A percentile compares a stretch with the other conserved stretches of the same genome.
Conservation (phyloP, 2,113 vertebrate genomes). For the Chrysochloris asiatica region DNA sequence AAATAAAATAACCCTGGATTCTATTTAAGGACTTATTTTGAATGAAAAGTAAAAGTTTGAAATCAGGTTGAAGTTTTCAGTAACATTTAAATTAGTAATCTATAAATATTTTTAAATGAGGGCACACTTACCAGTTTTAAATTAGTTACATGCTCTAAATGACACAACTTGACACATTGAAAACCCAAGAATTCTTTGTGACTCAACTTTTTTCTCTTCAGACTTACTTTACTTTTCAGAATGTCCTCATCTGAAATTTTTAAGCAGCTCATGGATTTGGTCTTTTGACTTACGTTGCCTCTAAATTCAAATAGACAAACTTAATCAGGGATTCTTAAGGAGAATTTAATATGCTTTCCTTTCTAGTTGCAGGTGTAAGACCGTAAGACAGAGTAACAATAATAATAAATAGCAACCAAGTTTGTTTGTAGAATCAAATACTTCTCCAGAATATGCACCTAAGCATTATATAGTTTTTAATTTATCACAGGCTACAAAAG, state of each 20-base stretch:
- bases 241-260: conserved; percentile 33
- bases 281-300: conserved; percentile 41
- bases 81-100: conserved; percentile 48
- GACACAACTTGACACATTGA: not conserved
- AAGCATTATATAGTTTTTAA: conserved; percentile 30
- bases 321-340: conserved; percentile 56
- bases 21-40: conserved; percentile 36
- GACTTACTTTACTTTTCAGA: conserved; percentile 51
- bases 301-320: conserved; percentile 55
- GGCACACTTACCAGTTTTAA: not conserved
- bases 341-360: conserved; percentile 55
- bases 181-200: conserved; percentile 23
- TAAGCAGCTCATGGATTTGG: conserved; percentile 32
- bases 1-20: conserved; percentile 44
- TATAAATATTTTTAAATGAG: conserved; percentile 46
- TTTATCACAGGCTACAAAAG: too few relatives aligned
- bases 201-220: conserved; percentile 34
- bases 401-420: not conserved
- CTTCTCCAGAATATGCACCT: not conserved
- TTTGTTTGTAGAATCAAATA: conserved; percentile 45
- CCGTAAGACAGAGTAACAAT: conserved; percentile 32
- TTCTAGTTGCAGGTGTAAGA: not conserved
- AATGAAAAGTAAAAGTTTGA: conserved; percentile 55
- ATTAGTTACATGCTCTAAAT: conserved; percentile 56
- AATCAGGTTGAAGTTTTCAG: conserved; percentile 38